Evolutionary conservation across 1,140 invertebrate species (phyloP), one percentile per base, ranked within the genome.

Genomic region (Hesperophylax magnus): DNA sequence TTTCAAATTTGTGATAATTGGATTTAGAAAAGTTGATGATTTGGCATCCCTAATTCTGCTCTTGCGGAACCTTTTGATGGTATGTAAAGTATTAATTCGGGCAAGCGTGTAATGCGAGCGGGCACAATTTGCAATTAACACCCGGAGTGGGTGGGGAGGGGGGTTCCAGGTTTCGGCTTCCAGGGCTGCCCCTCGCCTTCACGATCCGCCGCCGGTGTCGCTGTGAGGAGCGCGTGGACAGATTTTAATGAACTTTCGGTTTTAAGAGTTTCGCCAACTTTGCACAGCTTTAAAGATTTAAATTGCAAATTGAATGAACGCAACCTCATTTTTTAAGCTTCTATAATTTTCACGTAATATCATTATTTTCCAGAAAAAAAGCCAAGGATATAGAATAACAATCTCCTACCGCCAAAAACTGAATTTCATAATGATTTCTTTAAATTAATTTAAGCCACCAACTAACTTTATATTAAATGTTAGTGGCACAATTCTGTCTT

Each of bases 261-360:
- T 27, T 75, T 58, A 75, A 75, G 53, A 60, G 72, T 75, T 75
- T 75, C 24, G 54, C 52, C 56, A 75, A 75, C 53, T 75, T 72
- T 75, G 53, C 54, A 18, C 14, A 60, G 53, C 69, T 75, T 75
- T 75, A 58, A 18, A 31, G 54, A 58, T 75, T 75, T 58, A 56
- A 60, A 75, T 53, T 75, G 54, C 72, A 75, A 75, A 75, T 75
- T 75, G 72, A 24, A 75, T 75, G 24, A 75, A 75, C 22, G 27
- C 34, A 34, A 20, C 61, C 61, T 14, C 39, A 14, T 47, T 47
- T 47, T 47, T 47, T 14, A 14, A 47, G 11, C 39, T 47, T 2
- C 1, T 11, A 14, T 47, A 47, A 47, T 47, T 47, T 3, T 47
- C 39, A 47, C 39, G 39, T 47, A 47, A 14, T 27, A 27, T 27